Conservation (phyloP, 1,140 invertebrate species). For the Phortica variegata region DNA sequence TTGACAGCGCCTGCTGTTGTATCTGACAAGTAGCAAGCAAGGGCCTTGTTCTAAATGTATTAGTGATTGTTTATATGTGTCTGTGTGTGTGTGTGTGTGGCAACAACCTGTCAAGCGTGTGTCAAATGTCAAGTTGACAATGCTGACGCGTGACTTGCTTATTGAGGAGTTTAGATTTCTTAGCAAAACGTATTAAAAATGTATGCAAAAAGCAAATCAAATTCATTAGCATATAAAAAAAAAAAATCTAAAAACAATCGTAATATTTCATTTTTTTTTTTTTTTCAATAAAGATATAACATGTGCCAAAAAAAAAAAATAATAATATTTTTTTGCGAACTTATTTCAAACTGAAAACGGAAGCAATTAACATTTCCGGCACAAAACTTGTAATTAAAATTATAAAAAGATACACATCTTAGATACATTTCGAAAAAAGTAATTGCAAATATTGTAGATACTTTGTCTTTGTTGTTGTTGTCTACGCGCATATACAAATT, state of each 20-base stretch:
- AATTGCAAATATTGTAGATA: neutral
- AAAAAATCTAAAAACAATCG: conserved; percentile 1
- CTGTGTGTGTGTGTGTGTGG: neutral
- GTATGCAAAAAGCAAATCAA: too few species aligned
- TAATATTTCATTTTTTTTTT: too few species aligned
- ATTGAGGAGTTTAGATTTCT: too few species aligned
- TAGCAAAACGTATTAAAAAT: too few species aligned
- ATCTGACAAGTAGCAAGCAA: neutral
- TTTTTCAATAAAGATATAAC: too few species aligned
- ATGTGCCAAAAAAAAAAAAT: too few species aligned
- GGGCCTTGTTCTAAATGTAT: too few species aligned
- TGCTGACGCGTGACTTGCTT: too few species aligned
- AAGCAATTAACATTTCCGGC: conserved; percentile 48
- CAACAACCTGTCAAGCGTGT: neutral
- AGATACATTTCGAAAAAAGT: conserved; percentile 39
- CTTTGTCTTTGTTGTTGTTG: too few species aligned
- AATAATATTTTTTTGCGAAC: conserved; percentile 6
- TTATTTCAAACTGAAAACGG: conserved; percentile 47
- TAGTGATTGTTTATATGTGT: too few species aligned
- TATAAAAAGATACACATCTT: conserved; percentile 53
- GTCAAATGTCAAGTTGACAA: neutral
- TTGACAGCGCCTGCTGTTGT: neutral
- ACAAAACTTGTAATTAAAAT: conserved; percentile 51
- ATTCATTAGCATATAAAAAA: neutral
- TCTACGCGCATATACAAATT: too few species aligned